These are phyloP conservation scores for Campoplex nolae DNA, from an alignment of 2,888 invertebrate genomes.

Conservation along the genomic window DNA sequence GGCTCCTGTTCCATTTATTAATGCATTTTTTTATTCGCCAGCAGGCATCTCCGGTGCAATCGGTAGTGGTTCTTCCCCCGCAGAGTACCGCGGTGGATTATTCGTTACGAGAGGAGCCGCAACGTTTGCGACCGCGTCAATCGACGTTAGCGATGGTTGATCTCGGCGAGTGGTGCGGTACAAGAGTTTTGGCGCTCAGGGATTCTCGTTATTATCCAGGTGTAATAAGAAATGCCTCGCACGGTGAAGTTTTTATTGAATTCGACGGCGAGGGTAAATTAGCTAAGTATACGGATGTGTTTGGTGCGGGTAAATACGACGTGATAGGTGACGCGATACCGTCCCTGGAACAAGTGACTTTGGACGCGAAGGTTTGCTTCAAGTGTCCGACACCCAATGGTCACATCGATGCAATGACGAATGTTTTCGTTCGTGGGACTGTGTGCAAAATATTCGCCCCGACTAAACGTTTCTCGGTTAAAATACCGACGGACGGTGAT, in stretches of 20 bases:
- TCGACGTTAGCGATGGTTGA: conserved; percentile 87
- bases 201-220: conserved; percentile 94
- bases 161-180: conserved; percentile 97
- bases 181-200: conserved; percentile 95
- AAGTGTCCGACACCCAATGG: conserved; percentile 87
- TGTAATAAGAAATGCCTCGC: conserved; percentile 91
- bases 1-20: neutral
- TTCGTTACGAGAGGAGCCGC: conserved; percentile 85
- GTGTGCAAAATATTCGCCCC: conserved; percentile 90
- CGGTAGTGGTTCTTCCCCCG: conserved; percentile 85
- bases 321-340: conserved; percentile 98
- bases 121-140: conserved; percentile 81
- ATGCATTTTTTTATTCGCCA: conserved; percentile 20
- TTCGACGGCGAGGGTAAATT: conserved; percentile 92
- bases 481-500: conserved; percentile 85
- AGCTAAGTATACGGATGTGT: conserved; percentile 91
- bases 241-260: conserved; percentile 91
- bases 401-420: conserved; percentile 87
- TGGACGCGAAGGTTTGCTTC: conserved; percentile 93
- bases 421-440: conserved; percentile 94
- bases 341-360: conserved; percentile 91
- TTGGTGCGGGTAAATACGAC: conserved; percentile 92
- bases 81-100: conserved; percentile 87
- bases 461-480: conserved; percentile 90
- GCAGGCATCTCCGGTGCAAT: conserved; percentile 78